These are phyloP conservation scores for Centrocercus urophasianus DNA, from an alignment of 2,113 vertebrate genomes.

Conservation along the genomic window DNA sequence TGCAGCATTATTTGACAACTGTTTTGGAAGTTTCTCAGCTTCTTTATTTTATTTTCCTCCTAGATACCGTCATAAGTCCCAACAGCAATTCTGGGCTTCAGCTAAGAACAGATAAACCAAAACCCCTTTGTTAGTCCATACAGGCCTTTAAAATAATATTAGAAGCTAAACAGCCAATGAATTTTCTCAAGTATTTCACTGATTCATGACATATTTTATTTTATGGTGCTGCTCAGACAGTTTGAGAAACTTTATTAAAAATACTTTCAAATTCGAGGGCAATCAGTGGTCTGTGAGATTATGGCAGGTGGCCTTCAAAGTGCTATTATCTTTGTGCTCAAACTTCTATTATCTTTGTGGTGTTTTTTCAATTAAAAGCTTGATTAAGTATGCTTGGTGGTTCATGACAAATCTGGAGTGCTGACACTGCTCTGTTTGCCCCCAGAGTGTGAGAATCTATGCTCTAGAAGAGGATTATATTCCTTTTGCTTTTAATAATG, in stretches of 20 bases:
- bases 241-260: neutral
- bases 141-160: neutral
- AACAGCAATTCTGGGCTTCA: neutral
- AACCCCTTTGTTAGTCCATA: neutral
- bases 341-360: neutral
- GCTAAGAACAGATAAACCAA: neutral
- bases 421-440: conserved; percentile 51
- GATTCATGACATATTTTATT: neutral
- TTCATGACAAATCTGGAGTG: conserved; percentile 15
- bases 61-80: neutral
- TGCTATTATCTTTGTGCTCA: neutral
- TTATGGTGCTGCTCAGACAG: neutral
- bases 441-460: conserved; percentile 56
- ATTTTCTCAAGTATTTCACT: neutral
- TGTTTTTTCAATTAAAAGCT: conserved; percentile 41
- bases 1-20: neutral
- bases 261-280: neutral
- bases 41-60: neutral
- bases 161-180: neutral
- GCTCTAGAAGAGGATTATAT: conserved; percentile 27
- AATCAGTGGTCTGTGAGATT: neutral
- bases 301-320: neutral
- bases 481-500: conserved; percentile 39
- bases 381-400: conserved; percentile 51
- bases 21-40: neutral